Base-by-base conservation (phyloP, 2,888 invertebrate species). In the Sphaeridia pumilis region DNA sequence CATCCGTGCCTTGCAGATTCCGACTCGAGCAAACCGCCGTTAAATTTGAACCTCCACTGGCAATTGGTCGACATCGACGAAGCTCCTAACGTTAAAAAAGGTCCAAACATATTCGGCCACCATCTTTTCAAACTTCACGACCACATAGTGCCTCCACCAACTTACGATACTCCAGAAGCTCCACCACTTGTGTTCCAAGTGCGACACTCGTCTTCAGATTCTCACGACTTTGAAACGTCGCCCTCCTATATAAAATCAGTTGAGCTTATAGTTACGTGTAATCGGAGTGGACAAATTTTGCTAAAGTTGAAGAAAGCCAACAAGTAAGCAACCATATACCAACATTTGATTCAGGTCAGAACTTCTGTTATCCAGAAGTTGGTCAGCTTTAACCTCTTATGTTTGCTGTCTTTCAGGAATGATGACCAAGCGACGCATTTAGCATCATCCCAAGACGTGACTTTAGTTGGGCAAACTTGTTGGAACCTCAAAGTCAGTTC, bases 381-480 rank as follows among this genome's bases (percentile, higher is more conserved):
- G 21, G 10, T 22, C 35, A 24, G 10, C 25, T 31, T 7, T 4
- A 48, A 25, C 14, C 28, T 38, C 3, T 48, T 21, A n/a, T 25
- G 20, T 35, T 24, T 27, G 35, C 44, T 26, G 3, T 36, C 38
- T 44, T 17, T 7, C 42, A 50, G 50, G 34, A 25, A 3, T 25
- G 44, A 24, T 4, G 21, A 25, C 4, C 43, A 28, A 25, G 44
- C 17, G 31, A n/a, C 43, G 14, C 35, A 26, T 14, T 24, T n/a
- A 24, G 26, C 48, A 26, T 41, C 53, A 17, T 49, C 50, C 4
- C 56, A 61, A 35, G 55, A 48, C 24, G 49, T 61, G 21, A 58
- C 51, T 36, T 52, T 61, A 21, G 31, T 54, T 2, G 64, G 64
- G 4, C 56, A 61, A 55, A 60, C 59, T 20, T 57, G 49, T 22